A percentile compares a stretch with the other conserved stretches of the same genome.
Evolutionary conservation across 2,797 vertebrate species (phyloP).

Genomic region (Pangasius mekongensis): DNA sequence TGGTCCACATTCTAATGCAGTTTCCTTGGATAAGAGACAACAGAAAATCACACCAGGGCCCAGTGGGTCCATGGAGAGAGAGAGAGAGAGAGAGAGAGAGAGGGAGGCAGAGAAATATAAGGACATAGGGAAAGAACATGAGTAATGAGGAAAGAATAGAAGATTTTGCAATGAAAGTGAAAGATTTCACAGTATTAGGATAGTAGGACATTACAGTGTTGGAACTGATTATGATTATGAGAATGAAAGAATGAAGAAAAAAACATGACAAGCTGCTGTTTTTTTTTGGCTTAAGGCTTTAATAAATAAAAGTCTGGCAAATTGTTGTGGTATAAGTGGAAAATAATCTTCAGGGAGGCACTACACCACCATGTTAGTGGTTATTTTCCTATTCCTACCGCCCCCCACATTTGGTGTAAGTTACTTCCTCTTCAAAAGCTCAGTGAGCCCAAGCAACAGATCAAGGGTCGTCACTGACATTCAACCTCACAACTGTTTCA

Average conservation of each 20-base stretch:
- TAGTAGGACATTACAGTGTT: not conserved
- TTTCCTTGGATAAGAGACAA: slow-evolving; percentile 33
- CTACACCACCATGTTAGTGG: not conserved
- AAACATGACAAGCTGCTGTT: not conserved
- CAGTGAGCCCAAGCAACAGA: not conserved
- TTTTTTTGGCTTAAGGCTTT: not conserved
- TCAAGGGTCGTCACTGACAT: slow-evolving; percentile 9
- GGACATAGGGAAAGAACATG: not conserved
- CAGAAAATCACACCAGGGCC: slow-evolving; percentile 14
- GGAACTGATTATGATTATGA: not conserved
- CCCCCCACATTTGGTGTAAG: not conserved
- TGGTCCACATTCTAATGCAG: slow-evolving; percentile 35
- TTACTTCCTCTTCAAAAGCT: not conserved
- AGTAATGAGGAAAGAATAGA: not conserved
- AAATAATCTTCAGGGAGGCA: not conserved
- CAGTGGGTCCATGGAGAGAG: not conserved
- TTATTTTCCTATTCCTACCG: not conserved
- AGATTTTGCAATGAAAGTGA: not conserved
- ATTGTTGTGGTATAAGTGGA: not conserved
- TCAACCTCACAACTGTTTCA: not conserved
- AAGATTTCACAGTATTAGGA: not conserved
- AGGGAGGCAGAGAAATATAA: not conserved
- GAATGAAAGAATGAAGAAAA: not conserved
- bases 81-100: not conserved
- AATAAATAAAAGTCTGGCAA: not conserved